phyloP scores from a whole-genome alignment of 2,797 vertebrate species.

The Prionace glauca region DNA sequence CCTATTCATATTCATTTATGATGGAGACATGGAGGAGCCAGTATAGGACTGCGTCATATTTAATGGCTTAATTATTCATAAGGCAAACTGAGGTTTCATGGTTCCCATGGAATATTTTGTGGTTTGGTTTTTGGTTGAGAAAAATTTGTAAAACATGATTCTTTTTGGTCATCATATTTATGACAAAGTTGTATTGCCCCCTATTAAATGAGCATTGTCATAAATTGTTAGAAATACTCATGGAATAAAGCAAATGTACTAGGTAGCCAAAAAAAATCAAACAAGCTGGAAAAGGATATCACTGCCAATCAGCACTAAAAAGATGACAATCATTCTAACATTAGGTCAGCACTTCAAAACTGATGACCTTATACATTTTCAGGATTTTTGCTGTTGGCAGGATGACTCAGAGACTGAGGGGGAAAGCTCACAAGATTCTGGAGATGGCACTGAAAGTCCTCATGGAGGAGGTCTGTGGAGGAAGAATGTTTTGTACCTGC shows the following conservation, averaged over 20 bases:
- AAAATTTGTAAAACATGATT: neutral
- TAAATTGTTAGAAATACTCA: neutral
- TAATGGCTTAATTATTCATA: constrained; percentile 9
- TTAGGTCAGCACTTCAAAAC: too few species aligned
- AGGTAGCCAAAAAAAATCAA: too few species aligned
- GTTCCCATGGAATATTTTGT: neutral
- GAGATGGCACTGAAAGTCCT: too few species aligned
- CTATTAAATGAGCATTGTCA: neutral
- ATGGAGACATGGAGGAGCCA: neutral
- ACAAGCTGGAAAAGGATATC: too few species aligned
- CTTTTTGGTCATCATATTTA: neutral
- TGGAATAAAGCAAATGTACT: neutral
- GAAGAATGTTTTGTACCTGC: too few species aligned
- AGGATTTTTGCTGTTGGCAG: too few species aligned
- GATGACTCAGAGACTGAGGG: too few species aligned
- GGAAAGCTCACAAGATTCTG: too few species aligned
- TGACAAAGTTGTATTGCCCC: neutral
- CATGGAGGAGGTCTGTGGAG: too few species aligned
- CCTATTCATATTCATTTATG: constrained; percentile 1
- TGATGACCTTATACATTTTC: too few species aligned
- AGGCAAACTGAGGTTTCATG: neutral
- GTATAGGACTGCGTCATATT: neutral
- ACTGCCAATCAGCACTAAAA: too few species aligned
- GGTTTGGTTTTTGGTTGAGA: neutral
- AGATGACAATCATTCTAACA: too few species aligned